phyloP scores from a whole-genome alignment of 1,140 invertebrate genomes.

The Drosophila sp. region DNA sequence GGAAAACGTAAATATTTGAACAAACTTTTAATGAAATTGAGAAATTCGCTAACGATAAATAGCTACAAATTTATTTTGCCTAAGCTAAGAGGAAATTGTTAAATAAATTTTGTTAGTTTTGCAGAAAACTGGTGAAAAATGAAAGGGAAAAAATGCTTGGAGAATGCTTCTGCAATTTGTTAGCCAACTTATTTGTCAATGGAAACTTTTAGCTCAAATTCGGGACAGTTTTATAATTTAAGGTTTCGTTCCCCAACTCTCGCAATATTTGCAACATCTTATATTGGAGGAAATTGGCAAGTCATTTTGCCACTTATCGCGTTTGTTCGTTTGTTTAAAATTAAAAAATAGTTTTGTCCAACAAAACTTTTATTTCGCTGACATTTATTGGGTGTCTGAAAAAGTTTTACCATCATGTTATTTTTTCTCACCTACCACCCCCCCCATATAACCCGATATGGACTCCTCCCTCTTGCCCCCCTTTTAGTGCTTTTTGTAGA shows the following conservation, averaged over 20 bases:
- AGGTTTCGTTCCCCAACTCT: neutral
- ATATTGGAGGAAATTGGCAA: constrained; percentile 3
- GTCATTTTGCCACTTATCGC: constrained; percentile 43
- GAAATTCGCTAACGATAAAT: no score
- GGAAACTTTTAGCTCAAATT: neutral
- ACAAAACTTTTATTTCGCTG: constrained; percentile 42
- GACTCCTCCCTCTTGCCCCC: no score
- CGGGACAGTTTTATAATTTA: neutral
- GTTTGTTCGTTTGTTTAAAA: constrained; percentile 38
- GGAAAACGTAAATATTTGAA: no score
- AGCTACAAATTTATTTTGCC: no score
- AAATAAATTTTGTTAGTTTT: no score
- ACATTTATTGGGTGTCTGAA: constrained; percentile 49
- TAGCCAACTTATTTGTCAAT: constrained; percentile 6
- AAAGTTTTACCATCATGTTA: constrained; percentile 11
- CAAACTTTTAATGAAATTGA: no score
- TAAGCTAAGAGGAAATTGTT: no score
- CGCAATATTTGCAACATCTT: neutral
- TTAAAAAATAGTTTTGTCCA: constrained; percentile 53
- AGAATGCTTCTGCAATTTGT: neutral
- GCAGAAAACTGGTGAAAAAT: neutral
- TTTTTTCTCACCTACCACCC: constrained; percentile 3
- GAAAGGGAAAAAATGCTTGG: neutral
- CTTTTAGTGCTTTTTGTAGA: neutral
- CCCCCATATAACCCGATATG: neutral